Evolutionary conservation across 2,113 vertebrate species (phyloP), one percentile per base, ranked within the genome.

Genomic region (Hydrolagus affinis): DNA sequence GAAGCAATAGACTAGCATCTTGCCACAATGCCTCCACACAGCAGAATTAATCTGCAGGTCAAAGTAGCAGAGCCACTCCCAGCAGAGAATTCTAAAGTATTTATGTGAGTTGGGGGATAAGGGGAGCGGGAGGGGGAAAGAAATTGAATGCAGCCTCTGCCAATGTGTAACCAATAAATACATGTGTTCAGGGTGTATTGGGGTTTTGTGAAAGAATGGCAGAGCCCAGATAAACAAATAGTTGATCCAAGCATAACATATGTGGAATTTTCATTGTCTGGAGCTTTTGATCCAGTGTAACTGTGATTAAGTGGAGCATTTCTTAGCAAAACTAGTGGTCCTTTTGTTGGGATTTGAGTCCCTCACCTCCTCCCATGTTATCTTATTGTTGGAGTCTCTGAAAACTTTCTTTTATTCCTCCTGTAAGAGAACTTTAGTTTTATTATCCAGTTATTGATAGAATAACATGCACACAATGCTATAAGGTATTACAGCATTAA

Each of bases 161-260:
- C 28, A 83, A 30, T 59, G 59, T 64, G 28, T 64, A 30, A 83
- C 44, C 44, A 83, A 30, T 64, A 32, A 83, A 83, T 30, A 44
- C 44, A 44, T 44, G 44, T 44, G 44, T 44, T 44, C 44, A 44
- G 44, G 59, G 62, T 30, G 28, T 32, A 28, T 15, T 83, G 60
- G 66, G 60, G 64, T 66, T 57, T 75, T 75, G 73, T 56, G 32
- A 83, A 14, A 83, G 44, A 44, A 44, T 3, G 44, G 11, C 30
- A 17, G 60, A 83, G 78, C 78, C 78, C 78, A 83, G 60, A 83
- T 83, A 83, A 83, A 83, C 62, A 83, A 23, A 21, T 64, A n/a
- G 21, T 83, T 4, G 17, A 15, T 83, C 78, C 78, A 83, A 83
- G 78, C 32, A 68, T 68, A 83, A 83, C 44, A 44, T 6, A 44